A percentile compares a stretch with the other conserved stretches of the same genome.
phyloP scores from a whole-genome alignment of 2,113 vertebrate species.

The Chitala chitala region DNA sequence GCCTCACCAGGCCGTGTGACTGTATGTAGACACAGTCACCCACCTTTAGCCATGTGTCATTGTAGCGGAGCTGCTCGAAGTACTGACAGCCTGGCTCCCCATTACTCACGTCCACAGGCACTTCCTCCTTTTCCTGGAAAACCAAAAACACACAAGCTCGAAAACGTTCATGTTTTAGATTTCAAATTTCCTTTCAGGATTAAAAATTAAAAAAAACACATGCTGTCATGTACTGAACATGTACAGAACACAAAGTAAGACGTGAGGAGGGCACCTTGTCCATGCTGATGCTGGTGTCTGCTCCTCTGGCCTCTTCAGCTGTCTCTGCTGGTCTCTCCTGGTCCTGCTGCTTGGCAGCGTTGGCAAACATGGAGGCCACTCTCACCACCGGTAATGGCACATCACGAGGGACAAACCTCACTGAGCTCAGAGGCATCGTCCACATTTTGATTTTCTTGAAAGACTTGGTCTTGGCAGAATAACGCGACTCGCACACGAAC shows the following conservation, averaged over 20 bases:
- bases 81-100: conserved; percentile 94
- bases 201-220: too few species aligned
- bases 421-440: conserved; percentile 94
- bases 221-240: too few species aligned
- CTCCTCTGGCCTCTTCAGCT: conserved; percentile 72
- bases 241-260: too few species aligned
- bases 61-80: conserved; percentile 92
- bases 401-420: conserved; percentile 83
- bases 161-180: too few species aligned
- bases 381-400: conserved; percentile 90
- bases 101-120: conserved; percentile 85
- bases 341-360: conserved; percentile 74
- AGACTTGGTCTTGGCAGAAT: conserved; percentile 94
- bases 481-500: conserved; percentile 93
- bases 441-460: conserved; percentile 99
- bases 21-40: conserved; percentile 94
- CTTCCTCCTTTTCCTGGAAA: conserved; percentile 87
- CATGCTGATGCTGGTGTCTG: conserved; percentile 49
- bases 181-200: too few species aligned
- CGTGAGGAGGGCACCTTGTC: conserved; percentile 72
- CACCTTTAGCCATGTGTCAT: conserved; percentile 90
- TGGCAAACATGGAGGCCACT: conserved; percentile 94
- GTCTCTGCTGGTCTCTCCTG: conserved; percentile 75
- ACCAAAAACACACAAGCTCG: neutral
- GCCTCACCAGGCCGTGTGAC: conserved; percentile 88